Conservation (phyloP, 2,888 invertebrate genomes). For the Tricholauxania praeusta region DNA sequence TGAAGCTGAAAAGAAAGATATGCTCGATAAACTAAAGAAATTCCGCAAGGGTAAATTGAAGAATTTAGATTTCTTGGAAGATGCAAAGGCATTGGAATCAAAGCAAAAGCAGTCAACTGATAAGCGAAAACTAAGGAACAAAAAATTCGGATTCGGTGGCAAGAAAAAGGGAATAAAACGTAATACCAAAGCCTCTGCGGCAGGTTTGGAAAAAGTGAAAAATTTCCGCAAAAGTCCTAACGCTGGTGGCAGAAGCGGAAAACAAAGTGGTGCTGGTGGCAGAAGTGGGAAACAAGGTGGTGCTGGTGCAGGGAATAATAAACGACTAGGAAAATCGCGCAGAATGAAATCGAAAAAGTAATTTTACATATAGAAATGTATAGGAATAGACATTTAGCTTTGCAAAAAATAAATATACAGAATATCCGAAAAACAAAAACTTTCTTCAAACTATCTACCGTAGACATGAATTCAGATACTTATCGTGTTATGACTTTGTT, state of each 20-base stretch:
- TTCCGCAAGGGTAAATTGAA: conserved; percentile 87
- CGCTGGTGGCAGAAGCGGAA: conserved; percentile 49
- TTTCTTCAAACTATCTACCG: too few relatives aligned
- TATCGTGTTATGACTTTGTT: not conserved
- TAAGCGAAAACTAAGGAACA: conserved; percentile 79
- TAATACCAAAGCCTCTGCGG: conserved; percentile 83
- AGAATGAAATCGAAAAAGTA: conserved; percentile 63
- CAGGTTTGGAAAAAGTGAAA: conserved; percentile 60
- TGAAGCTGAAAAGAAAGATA: conserved; percentile 90
- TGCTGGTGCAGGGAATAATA: conserved; percentile 63
- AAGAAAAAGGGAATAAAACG: conserved; percentile 91
- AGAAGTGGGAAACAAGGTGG: conserved; percentile 55
- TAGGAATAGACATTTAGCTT: not conserved
- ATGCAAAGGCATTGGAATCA: conserved; percentile 69
- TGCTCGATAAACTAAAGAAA: conserved; percentile 93
- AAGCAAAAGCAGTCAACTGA: conserved; percentile 65
- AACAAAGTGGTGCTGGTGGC: conserved; percentile 48
- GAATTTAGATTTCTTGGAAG: conserved; percentile 85
- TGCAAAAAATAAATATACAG: not conserved
- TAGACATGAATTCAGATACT: not conserved
- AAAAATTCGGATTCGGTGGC: conserved; percentile 95
- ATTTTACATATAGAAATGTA: not conserved
- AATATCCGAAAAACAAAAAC: too few relatives aligned
- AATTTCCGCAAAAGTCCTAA: conserved; percentile 51
- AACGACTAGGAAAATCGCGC: conserved; percentile 72